These are phyloP conservation scores for Pseudochaenichthys georgianus DNA, from an alignment of 2,797 vertebrate species.

Conservation along the genomic window DNA sequence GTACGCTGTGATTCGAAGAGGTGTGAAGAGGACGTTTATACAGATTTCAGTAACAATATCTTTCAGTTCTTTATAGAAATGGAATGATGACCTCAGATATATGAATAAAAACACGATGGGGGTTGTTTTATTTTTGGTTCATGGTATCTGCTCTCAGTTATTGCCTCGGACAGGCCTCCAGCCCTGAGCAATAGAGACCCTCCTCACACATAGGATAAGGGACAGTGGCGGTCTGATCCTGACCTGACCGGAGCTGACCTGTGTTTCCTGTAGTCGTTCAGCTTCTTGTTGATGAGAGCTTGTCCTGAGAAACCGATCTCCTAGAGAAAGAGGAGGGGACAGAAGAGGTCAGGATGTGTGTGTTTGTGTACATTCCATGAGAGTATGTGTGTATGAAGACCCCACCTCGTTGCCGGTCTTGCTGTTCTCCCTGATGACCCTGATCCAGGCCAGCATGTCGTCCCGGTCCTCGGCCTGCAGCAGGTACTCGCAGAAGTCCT, in stretches of 20 bases:
- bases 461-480: constrained; percentile 97
- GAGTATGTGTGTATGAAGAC: not conserved
- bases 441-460: constrained; percentile 98
- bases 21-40: not conserved
- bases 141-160: constrained; percentile 6
- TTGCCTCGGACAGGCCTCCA: not conserved
- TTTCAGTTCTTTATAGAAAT: not conserved
- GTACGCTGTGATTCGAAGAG: not conserved
- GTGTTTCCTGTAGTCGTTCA: constrained; percentile 96
- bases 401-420: constrained; percentile 95
- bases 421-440: constrained; percentile 95
- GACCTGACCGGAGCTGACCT: constrained; percentile 77
- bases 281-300: constrained; percentile 97
- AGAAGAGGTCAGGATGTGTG: not conserved
- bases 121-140: constrained; percentile 6
- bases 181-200: constrained; percentile 16
- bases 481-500: constrained; percentile 98
- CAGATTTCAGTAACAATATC: not conserved
- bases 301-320: constrained; percentile 95
- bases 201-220: constrained; percentile 8
- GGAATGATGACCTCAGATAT: not conserved
- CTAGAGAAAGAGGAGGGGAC: constrained; percentile 68
- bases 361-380: not conserved
- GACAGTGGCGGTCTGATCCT: not conserved
- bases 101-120: not conserved